Evolutionary conservation across 2,888 invertebrate species (phyloP).

Genomic region (Abrostola tripartita): DNA sequence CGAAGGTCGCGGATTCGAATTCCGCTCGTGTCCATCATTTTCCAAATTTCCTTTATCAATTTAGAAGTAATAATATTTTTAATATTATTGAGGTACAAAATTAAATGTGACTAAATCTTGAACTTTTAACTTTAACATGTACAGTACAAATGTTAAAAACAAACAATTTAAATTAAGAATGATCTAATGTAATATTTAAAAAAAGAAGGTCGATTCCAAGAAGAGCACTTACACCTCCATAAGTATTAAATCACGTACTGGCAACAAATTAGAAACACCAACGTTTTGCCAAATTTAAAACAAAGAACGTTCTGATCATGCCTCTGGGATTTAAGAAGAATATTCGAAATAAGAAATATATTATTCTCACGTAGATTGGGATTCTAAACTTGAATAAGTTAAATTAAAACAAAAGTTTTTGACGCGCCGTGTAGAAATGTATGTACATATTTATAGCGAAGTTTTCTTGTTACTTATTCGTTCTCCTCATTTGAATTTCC

Average conservation of each 20-base stretch:
- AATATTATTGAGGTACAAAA: no score
- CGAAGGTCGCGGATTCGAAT: no score
- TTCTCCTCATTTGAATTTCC: not conserved
- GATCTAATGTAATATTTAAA: no score
- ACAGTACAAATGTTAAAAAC: no score
- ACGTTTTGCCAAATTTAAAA: constrained; percentile 64
- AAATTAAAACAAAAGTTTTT: constrained; percentile 25
- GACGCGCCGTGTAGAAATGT: constrained; percentile 17
- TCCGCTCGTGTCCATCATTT: no score
- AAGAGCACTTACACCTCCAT: constrained; percentile 32
- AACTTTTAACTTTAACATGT: no score
- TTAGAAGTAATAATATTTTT: no score
- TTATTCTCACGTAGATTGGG: constrained; percentile 49
- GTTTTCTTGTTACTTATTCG: constrained; percentile 7
- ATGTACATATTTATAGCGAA: constrained; percentile 17
- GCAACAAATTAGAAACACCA: constrained; percentile 69
- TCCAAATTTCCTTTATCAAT: no score
- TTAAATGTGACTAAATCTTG: no score
- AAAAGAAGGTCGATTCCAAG: no score
- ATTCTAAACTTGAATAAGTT: constrained; percentile 31
- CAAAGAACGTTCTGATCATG: constrained; percentile 58
- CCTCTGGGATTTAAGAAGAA: constrained; percentile 40
- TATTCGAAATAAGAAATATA: constrained; percentile 38
- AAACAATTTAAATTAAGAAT: no score
- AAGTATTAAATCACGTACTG: constrained; percentile 66